Conservation (phyloP, 2,888 invertebrate genomes). For the Axea sp. region DNA sequence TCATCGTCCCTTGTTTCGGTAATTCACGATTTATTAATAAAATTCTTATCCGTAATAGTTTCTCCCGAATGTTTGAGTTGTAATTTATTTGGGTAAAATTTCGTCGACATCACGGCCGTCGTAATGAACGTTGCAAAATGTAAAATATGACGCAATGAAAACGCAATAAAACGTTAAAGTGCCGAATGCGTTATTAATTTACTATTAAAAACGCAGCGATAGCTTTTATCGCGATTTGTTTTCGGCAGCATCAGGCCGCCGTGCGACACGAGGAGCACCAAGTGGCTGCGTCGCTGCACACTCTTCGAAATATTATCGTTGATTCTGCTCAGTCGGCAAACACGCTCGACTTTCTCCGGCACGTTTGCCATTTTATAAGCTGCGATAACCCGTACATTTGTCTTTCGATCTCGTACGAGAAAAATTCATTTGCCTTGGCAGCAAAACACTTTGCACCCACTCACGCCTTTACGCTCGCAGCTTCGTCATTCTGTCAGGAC, state of each 20-base stretch:
- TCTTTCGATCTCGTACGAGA: conserved; percentile 45
- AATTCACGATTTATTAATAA: too few relatives aligned
- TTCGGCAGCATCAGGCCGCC: not conserved
- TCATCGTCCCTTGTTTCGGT: too few relatives aligned
- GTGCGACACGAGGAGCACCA: conserved; percentile 10
- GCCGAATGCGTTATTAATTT: too few relatives aligned
- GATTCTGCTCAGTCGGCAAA: conserved; percentile 30
- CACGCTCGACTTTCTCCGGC: conserved; percentile 48
- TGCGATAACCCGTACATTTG: conserved; percentile 53
- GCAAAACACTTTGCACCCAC: conserved; percentile 51
- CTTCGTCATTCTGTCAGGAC: conserved; percentile 13
- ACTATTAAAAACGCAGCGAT: too few relatives aligned
- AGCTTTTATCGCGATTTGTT: conserved; percentile 1
- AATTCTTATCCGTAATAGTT: too few relatives aligned
- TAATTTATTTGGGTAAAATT: too few relatives aligned
- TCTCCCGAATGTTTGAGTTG: too few relatives aligned
- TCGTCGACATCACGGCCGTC: too few relatives aligned
- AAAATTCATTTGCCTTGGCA: conserved; percentile 49
- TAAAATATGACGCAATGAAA: too few relatives aligned
- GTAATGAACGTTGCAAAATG: too few relatives aligned
- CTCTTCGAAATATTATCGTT: conserved; percentile 34
- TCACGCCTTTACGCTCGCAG: conserved; percentile 32
- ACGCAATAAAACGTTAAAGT: too few relatives aligned
- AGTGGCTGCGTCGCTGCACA: conserved; percentile 27
- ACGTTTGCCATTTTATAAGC: conserved; percentile 62